Evolutionary conservation across 2,113 vertebrate species (phyloP), one percentile per base, ranked within the genome.

Genomic region (Hydropotes inermis): DNA sequence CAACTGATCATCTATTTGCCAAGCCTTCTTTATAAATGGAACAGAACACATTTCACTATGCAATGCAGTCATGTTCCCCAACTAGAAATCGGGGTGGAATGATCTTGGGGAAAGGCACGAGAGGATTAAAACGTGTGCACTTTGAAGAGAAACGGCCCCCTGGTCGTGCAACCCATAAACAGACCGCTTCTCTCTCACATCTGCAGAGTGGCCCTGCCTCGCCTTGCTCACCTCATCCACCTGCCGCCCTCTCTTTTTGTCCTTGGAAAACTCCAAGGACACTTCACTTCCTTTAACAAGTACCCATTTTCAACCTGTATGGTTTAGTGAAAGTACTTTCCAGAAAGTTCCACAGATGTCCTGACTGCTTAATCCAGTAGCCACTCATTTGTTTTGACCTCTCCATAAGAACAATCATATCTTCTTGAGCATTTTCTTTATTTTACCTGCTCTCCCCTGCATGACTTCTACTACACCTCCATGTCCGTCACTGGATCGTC

Each of bases 1-100:
- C 91, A 92, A 83, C 86, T 87, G 88, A 89, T 88, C 93, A 86
- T 78, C 79, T n/a, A 54, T 96, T 94, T 58, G 81, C 91, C 23
- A n/a, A 81, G 57, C 45, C 28, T 76, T 81, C 87, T 89, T 97
- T 57, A 74, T 50, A 91, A 97, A 70, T 57, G 81, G 54, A 81
- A 93, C 78, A 47, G 84, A 95, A 82, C 90, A 39, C 12, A 89
- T 85, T 61, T 89, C 81, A 86, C 74, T 86, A 50, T 76, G 87
- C 15, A 47, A 0, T 2, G 14, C 7, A 13, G 33, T 84, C 25
- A 76, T 78, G 61, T 50, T 79, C 54, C 89, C 91, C 92, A 61
- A 30, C 45, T 10, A 64, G 85, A 94, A 43, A 60, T 7, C 1
- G 0, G 78, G 64, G 10, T 79, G 33, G 30, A 84, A 33, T 33